Percentiles rank a stretch among this genome's conserved stretches.
Evolutionary conservation across 2,113 vertebrate species (phyloP).

Genomic region (Oncorhynchus tshawytscha): DNA sequence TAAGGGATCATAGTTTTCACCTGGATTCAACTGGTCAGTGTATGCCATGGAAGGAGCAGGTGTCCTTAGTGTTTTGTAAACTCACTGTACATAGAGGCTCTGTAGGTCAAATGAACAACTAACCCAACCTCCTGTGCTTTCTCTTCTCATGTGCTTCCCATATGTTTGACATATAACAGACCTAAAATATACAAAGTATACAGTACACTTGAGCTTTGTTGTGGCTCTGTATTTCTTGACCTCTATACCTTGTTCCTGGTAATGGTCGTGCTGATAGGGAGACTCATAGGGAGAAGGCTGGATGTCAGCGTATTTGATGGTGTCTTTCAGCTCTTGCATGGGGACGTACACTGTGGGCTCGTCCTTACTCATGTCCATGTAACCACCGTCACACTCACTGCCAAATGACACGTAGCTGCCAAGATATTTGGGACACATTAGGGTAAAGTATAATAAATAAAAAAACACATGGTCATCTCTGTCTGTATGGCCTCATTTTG

Average conservation of each 20-base stretch:
- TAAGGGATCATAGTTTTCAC: no score
- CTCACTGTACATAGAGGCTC: background rate
- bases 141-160: background rate
- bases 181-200: background rate
- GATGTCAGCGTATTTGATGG: constrained; percentile 91
- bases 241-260: constrained; percentile 77
- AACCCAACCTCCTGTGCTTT: background rate
- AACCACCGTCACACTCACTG: constrained; percentile 91
- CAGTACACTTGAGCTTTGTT: background rate
- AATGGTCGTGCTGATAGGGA: constrained; percentile 87
- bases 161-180: background rate
- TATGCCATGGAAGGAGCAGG: no score
- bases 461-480: no score
- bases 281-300: constrained; percentile 87
- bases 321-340: constrained; percentile 89
- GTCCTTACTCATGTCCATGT: constrained; percentile 99
- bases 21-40: no score
- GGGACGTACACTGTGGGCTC: constrained; percentile 88
- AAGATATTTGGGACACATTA: background rate
- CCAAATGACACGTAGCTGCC: constrained; percentile 83
- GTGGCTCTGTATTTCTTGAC: background rate
- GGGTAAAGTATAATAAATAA: no score
- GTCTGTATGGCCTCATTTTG: no score
- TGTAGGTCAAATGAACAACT: background rate
- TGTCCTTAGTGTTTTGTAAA: no score